Conservation (phyloP, 2,113 vertebrate species). For the Anguilla japonica region DNA sequence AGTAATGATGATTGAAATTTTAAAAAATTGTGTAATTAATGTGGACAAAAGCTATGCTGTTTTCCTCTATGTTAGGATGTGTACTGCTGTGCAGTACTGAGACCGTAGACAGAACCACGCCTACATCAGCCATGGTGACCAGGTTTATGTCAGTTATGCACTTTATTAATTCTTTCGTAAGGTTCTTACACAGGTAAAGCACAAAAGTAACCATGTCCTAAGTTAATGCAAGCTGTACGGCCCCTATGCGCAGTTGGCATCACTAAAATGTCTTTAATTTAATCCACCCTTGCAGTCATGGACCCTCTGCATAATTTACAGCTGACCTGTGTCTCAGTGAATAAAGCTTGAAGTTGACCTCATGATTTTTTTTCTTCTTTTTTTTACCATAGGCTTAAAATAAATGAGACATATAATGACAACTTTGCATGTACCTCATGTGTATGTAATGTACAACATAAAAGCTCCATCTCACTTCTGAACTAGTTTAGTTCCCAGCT, state of each 20-base stretch:
- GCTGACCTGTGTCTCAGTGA: constrained; percentile 53
- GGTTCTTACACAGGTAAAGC: not conserved
- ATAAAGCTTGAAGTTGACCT: constrained; percentile 63
- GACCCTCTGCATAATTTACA: constrained; percentile 63
- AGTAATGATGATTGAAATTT: not conserved
- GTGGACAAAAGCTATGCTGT: not conserved
- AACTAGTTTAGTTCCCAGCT: constrained; percentile 30
- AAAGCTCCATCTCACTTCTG: constrained; percentile 30
- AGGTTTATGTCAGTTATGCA: not conserved
- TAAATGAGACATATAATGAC: constrained; percentile 43
- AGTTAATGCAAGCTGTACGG: constrained; percentile 30
- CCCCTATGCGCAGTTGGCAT: constrained; percentile 51
- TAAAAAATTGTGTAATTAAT: not conserved
- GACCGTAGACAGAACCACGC: no score
- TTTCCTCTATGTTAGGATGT: not conserved
- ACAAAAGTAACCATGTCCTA: not conserved
- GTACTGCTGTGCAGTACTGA: not conserved
- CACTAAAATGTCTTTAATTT: constrained; percentile 56
- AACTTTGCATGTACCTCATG: constrained; percentile 55
- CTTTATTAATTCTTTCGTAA: not conserved
- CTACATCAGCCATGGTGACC: no score
- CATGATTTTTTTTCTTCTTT: constrained; percentile 46
- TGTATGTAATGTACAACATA: constrained; percentile 59
- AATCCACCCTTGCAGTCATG: constrained; percentile 42
- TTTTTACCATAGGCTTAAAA: constrained; percentile 55